phyloP scores from a whole-genome alignment of 2,888 invertebrate genomes.

The Dendrolimus houi region DNA sequence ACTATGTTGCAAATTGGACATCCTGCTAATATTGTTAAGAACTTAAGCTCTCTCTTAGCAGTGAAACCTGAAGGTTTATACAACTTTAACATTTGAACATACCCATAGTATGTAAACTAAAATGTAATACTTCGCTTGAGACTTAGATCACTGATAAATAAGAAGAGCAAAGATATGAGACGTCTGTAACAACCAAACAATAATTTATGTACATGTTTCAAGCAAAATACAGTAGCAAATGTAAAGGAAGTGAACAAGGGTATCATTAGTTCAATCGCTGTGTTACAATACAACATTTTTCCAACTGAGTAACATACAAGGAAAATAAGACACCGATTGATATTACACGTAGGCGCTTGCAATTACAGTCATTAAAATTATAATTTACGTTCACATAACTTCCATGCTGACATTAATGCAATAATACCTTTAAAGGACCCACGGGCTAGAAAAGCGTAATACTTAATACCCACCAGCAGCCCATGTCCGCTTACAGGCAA shows the following conservation, averaged over 20 bases:
- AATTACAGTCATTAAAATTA: background rate
- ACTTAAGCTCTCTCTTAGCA: background rate
- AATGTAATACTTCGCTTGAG: no score
- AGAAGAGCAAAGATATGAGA: no score
- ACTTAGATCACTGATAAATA: no score
- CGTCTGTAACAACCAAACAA: no score
- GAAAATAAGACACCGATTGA: background rate
- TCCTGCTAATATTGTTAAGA: background rate
- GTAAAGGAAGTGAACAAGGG: background rate
- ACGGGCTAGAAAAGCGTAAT: slow-evolving; percentile 6
- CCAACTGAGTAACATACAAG: background rate
- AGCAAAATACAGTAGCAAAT: no score
- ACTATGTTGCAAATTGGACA: slow-evolving; percentile 39
- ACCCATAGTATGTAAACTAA: no score
- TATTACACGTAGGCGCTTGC: background rate
- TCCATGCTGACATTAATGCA: slow-evolving; percentile 5
- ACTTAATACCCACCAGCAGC: slow-evolving; percentile 19
- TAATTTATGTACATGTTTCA: no score
- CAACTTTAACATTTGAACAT: no score
- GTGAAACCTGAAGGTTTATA: no score
- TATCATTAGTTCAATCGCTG: no score
- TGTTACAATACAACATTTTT: background rate
- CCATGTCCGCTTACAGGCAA: slow-evolving; percentile 26
- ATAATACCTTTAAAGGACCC: slow-evolving; percentile 5
- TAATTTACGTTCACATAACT: background rate